Evolutionary conservation across 2,113 vertebrate genomes (phyloP), one percentile per base, ranked within the genome.

Genomic region (Pardalotus punctatus): DNA sequence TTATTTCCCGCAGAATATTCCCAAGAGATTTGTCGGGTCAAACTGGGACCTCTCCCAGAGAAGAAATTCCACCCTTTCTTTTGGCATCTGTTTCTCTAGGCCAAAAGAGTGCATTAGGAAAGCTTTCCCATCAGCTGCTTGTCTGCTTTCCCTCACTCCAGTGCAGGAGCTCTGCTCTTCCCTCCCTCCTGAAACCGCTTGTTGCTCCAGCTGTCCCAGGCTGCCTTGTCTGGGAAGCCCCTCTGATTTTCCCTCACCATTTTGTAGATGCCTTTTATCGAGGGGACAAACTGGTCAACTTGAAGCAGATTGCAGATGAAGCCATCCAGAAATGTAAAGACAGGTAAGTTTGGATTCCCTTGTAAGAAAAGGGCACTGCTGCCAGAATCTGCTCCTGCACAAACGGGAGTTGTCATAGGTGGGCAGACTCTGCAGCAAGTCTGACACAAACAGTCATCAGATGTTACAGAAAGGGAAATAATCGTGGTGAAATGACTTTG

Each of bases 181-280:
- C 42, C 47, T 84, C 45, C 69, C 47, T 84, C 45, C 76, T 73
- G 29, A 36, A 86, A 6, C 29, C 72, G 62, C n/a, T 45, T 12
- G 6, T 42, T 76, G 22, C 60, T 67, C 50, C 90, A 82, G 66
- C 70, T 83, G 56, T 81, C 61, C 61, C 76, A 76, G 45, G 53
- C 79, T 84, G 58, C 42, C 54, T 47, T 67, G 80, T 69, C 40
- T 69, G 33, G 40, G 38, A 67, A 62, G 38, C 58, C 21, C 25
- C 11, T 95, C 71, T 93, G 36, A 96, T 45, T 86, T 90, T 70
- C 64, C 67, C 54, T 81, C 73, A 22, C 40, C 9, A 0, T 93
- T 93, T 81, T 94, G 77, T 97, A 99, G 99, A 99, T 97, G 99
- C 98, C 67, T 99, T 99, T 98, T 99, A 98, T 97, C 98, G 99